Percentiles rank a stretch among this genome's conserved stretches.
Evolutionary conservation across 2,797 vertebrate species (phyloP).

Genomic region (Crypturellus tataupa): DNA sequence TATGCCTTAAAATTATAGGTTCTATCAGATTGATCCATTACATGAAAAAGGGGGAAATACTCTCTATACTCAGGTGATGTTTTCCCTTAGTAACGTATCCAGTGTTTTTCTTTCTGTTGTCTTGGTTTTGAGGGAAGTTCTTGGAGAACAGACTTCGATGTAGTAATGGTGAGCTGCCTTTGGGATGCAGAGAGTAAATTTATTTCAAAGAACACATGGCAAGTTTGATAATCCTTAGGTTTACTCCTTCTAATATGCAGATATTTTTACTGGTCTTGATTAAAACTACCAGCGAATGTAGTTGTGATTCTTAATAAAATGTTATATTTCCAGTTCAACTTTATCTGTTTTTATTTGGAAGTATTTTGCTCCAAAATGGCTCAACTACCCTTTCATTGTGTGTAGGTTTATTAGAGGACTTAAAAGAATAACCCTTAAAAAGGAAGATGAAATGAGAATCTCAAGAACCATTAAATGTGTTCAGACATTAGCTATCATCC

Average conservation of each 20-base stretch:
- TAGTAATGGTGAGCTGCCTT: neutral
- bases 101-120: neutral
- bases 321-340: neutral
- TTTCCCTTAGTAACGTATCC: neutral
- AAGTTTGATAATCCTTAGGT: neutral
- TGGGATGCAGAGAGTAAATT: neutral
- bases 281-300: neutral
- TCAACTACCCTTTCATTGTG: neutral
- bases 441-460: neutral
- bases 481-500: constrained; percentile 37
- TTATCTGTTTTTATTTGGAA: constrained; percentile 18
- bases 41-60: neutral
- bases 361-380: neutral
- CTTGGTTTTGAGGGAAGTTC: neutral
- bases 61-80: rapidly evolving
- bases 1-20: rapidly evolving
- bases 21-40: neutral
- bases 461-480: neutral
- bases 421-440: neutral
- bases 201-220: neutral
- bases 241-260: neutral
- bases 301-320: neutral
- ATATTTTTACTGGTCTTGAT: neutral
- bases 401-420: neutral
- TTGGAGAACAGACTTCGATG: neutral